Conservation (phyloP, 2,797 vertebrate genomes). For the Mionectes olivaceus region DNA sequence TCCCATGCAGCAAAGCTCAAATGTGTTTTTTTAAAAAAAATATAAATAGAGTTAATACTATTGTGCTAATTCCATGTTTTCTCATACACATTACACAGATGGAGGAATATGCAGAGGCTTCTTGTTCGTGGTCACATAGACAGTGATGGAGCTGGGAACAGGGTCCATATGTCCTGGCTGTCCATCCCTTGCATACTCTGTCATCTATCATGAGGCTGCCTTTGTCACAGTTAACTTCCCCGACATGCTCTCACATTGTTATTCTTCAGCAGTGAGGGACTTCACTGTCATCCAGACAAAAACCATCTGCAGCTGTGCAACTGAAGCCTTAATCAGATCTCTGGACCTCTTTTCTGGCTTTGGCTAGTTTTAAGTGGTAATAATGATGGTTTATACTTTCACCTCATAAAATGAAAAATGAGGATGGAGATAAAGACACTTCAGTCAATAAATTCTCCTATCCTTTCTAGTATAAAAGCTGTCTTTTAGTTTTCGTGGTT, state of each 20-base stretch:
- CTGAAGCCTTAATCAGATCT: not conserved
- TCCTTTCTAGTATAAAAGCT: not conserved
- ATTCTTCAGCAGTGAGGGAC: not conserved
- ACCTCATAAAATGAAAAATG: not conserved
- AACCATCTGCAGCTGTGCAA: not conserved
- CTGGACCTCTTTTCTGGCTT: not conserved
- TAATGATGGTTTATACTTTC: not conserved
- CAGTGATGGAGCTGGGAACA: not conserved
- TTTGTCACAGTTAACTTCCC: not conserved
- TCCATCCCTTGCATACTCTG: not conserved
- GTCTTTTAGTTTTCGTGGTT: not conserved
- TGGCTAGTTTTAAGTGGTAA: not conserved
- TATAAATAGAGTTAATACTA: not conserved
- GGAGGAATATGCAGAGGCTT: not conserved
- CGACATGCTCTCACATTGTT: not conserved
- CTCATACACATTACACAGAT: not conserved
- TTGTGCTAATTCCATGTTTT: not conserved
- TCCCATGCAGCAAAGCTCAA: not conserved
- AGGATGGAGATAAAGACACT: not conserved
- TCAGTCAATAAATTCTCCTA: constrained; percentile 2
- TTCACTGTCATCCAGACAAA: not conserved
- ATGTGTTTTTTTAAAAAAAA: not conserved
- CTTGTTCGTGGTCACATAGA: not conserved
- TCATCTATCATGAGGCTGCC: not conserved
- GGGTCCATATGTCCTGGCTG: not conserved